A percentile compares a stretch with the other conserved stretches of the same genome.
These are phyloP conservation scores for Belonocnema kinseyi DNA, from an alignment of 1,140 invertebrate species.

Conservation along the genomic window DNA sequence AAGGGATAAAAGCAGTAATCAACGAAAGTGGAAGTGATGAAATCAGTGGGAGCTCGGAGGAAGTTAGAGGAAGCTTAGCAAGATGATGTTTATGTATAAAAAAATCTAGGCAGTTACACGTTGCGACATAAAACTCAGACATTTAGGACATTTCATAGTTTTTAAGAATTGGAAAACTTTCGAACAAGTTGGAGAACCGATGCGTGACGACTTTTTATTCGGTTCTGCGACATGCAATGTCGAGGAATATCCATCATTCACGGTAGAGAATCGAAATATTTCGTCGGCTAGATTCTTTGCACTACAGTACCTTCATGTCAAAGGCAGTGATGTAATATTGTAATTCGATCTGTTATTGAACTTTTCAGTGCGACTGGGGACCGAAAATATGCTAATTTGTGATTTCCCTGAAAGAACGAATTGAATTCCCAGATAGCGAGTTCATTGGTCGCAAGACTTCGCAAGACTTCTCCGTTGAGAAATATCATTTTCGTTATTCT, in stretches of 20 bases:
- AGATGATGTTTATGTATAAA: neutral
- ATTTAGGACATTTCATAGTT: neutral
- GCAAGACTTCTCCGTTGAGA: conserved; percentile 9
- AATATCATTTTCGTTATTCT: conserved; percentile 4
- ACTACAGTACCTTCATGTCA: conserved; percentile 18
- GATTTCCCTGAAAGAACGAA: conserved; percentile 9
- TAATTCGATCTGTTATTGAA: conserved; percentile 27
- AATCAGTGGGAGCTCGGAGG: neutral
- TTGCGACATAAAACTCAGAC: neutral
- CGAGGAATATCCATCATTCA: neutral
- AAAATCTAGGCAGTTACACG: neutral
- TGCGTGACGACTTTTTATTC: neutral
- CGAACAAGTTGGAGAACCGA: conserved; percentile 1
- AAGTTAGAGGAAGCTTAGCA: neutral
- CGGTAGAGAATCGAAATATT: neutral
- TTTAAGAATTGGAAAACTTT: neutral
- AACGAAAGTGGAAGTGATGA: no score
- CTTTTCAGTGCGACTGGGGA: neutral
- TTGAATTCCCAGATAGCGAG: neutral
- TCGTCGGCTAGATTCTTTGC: neutral
- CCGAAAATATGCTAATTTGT: neutral
- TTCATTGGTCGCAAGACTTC: conserved; percentile 4
- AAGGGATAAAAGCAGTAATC: neutral
- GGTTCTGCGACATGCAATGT: neutral
- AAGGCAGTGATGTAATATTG: neutral